phyloP scores from a whole-genome alignment of 2,888 invertebrate genomes.

The Microctonus aethiopoides region DNA sequence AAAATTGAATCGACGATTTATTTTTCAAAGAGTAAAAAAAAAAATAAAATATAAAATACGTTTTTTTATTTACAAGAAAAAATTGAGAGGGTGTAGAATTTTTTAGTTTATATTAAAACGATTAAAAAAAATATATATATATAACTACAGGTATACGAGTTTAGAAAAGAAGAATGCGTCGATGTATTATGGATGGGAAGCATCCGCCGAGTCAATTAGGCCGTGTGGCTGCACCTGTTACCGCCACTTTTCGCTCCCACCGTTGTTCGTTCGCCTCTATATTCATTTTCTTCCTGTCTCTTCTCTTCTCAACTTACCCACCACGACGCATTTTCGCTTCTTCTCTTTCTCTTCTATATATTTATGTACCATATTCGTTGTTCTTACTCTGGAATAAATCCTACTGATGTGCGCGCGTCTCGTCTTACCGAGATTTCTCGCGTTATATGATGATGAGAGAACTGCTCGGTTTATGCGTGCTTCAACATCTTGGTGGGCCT shows the following conservation, averaged over 20 bases:
- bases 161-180: conserved; percentile 41
- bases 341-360: neutral
- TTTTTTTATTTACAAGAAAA: neutral
- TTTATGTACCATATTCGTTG: neutral
- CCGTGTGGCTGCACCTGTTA: conserved; percentile 46
- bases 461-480: neutral
- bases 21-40: neutral
- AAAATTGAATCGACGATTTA: neutral
- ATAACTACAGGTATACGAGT: too few species aligned
- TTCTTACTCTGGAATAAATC: neutral
- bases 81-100: neutral
- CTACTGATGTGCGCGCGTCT: conserved; percentile 17
- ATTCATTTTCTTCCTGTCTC: conserved; percentile 38
- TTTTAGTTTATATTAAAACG: neutral
- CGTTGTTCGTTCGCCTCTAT: conserved; percentile 33
- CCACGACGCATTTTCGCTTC: conserved; percentile 36
- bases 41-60: neutral
- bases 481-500: neutral
- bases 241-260: conserved; percentile 34
- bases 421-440: conserved; percentile 35
- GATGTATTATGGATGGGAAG: conserved; percentile 51
- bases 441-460: conserved; percentile 29
- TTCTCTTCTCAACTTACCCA: conserved; percentile 38
- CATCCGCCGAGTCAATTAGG: conserved; percentile 51
- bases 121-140: conserved; percentile 37